Base-by-base conservation (phyloP, 2,113 vertebrate genomes). In the Potamarius usumacintae region DNA sequence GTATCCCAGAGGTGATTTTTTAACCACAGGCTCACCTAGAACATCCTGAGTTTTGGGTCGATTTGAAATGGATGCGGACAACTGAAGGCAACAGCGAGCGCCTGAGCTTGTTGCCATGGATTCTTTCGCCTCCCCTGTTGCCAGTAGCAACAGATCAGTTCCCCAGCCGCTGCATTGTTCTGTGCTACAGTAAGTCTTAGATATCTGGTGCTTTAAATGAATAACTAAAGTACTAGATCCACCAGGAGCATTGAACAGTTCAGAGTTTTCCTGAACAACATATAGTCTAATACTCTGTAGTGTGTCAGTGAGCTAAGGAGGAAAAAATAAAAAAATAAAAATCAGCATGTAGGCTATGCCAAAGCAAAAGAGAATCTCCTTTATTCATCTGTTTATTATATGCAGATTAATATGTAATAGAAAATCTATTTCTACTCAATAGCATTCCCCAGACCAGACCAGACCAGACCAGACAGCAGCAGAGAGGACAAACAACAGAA, bases 81-180 rank as follows among this genome's bases (percentile, higher is more conserved):
- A 82, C 65, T 72, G 67, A 88, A 85, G 65, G 72, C 80, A 55
- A 63, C 84, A 52, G 80, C 58, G 71, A 88, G 83, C n/a, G 55
- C 88, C 48, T 52, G 55, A 85, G 79, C 85, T 86, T 90, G 89
- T 90, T 91, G 89, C 87, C 89, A 91, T 91, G 90, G 90, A 88
- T 85, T 90, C 62, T 60, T 86, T 89, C 85, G 85, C 87, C 90
- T 90, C 87, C 82, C 87, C 81, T 90, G 90, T 91, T 91, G 90
- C 90, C 80, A 90, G 58, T 89, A 88, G 90, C 90, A 91, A 91
- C 90, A 89, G 90, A 87, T 85, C 85, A 84, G 89, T 87, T 86
- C 87, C 82, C 78, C 78, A 89, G 89, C 63, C 90, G 72, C 79
- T 81, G 85, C 80, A 84, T 86, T 86, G 87, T 91, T 90, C 76